phyloP scores from a whole-genome alignment of 2,888 invertebrate genomes.

The Itoplectis maculator region DNA sequence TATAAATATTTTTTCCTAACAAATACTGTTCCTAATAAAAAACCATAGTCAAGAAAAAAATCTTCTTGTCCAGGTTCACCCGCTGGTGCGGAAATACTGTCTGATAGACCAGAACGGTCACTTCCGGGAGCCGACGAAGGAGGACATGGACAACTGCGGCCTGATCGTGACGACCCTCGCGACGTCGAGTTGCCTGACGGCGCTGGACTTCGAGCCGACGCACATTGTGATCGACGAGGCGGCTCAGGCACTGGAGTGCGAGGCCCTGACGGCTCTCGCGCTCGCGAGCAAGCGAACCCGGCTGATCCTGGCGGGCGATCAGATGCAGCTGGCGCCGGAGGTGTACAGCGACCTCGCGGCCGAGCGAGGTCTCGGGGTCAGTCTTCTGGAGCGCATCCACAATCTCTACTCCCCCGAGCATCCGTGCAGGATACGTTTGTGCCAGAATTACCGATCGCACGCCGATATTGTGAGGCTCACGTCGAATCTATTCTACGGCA shows the following conservation, averaged over 20 bases:
- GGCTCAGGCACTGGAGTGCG: slow-evolving; percentile 94
- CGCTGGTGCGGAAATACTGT: slow-evolving; percentile 87
- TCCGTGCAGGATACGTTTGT: slow-evolving; percentile 92
- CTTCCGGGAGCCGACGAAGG: slow-evolving; percentile 89
- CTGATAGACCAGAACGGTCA: slow-evolving; percentile 87
- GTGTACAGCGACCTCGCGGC: slow-evolving; percentile 91
- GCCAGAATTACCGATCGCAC: slow-evolving; percentile 94
- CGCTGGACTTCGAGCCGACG: slow-evolving; percentile 89
- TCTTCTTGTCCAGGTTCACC: slow-evolving; percentile 76
- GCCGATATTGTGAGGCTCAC: slow-evolving; percentile 93
- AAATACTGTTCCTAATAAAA: no score
- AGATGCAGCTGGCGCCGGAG: slow-evolving; percentile 94
- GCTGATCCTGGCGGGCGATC: slow-evolving; percentile 93
- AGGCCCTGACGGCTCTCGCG: slow-evolving; percentile 92
- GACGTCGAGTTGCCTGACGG: slow-evolving; percentile 91
- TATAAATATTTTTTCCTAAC: no score
- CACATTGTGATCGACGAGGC: slow-evolving; percentile 95
- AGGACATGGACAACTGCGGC: slow-evolving; percentile 89
- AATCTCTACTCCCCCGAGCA: slow-evolving; percentile 90
- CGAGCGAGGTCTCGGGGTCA: slow-evolving; percentile 89
- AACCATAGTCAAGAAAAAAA: no score
- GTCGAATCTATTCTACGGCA: slow-evolving; percentile 93
- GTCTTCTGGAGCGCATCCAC: slow-evolving; percentile 91
- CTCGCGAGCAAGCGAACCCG: slow-evolving; percentile 90
- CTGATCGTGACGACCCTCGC: slow-evolving; percentile 92